phyloP scores from a whole-genome alignment of 2,113 vertebrate species.

The Prinia subflava region DNA sequence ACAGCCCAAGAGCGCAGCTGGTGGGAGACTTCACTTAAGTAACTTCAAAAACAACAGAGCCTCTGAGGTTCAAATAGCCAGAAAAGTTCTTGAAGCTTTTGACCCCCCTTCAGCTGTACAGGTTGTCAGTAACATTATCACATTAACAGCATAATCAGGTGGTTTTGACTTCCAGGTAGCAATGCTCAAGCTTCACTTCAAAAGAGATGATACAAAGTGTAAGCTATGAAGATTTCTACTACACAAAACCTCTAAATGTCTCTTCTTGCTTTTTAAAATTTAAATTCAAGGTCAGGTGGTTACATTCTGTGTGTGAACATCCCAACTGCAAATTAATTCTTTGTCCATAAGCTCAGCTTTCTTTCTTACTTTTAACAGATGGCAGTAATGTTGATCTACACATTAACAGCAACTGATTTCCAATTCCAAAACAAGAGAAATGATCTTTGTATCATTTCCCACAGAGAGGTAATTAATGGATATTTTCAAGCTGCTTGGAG shows the following conservation, averaged over 20 bases:
- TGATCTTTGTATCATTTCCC: constrained; percentile 19
- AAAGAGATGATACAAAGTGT: not conserved
- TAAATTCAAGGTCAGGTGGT: not conserved
- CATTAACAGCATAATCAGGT: no score
- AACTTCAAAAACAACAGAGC: not conserved
- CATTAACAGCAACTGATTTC: constrained; percentile 11
- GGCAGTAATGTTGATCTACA: not conserved
- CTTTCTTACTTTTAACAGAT: constrained; percentile 9
- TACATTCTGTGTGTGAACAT: not conserved
- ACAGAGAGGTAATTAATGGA: constrained; percentile 38
- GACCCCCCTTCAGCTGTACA: not conserved
- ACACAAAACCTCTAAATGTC: not conserved
- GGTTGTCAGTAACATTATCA: not conserved
- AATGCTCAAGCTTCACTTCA: not conserved
- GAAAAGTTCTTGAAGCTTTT: not conserved
- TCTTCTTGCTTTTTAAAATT: not conserved
- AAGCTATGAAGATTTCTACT: not conserved
- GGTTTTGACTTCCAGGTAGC: not conserved
- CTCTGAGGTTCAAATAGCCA: not conserved
- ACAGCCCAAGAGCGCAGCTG: not conserved
- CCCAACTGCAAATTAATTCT: not conserved
- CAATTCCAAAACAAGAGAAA: constrained; percentile 25
- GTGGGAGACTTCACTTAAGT: not conserved
- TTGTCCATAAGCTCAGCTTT: not conserved
- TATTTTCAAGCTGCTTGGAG: constrained; percentile 36